Conservation (phyloP, 2,888 invertebrate species). For the Rhaphigaster nebulosa region DNA sequence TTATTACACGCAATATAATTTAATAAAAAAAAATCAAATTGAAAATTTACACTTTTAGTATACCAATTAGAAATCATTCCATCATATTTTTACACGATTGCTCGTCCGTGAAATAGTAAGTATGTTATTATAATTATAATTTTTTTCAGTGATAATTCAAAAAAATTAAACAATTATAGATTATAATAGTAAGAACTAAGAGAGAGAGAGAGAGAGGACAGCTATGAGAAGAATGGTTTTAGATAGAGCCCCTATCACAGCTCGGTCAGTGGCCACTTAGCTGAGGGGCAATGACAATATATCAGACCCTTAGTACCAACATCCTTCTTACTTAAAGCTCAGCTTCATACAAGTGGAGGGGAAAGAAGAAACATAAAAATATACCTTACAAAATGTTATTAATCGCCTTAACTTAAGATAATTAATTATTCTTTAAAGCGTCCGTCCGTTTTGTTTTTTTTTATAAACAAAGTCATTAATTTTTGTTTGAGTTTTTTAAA, state of each 20-base stretch:
- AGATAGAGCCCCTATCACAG: constrained; percentile 14
- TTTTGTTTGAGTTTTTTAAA: no score
- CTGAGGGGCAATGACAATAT: neutral
- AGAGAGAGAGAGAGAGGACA: neutral
- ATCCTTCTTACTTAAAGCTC: constrained; percentile 14
- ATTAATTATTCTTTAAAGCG: neutral
- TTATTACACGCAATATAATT: no score
- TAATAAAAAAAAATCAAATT: no score
- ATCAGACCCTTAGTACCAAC: neutral
- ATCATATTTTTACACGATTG: no score
- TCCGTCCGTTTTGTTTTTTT: no score
- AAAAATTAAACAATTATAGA: neutral
- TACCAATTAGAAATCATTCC: neutral
- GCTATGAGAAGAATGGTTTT: neutral
- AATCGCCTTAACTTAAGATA: neutral
- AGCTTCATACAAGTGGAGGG: neutral
- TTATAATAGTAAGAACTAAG: neutral
- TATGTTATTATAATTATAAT: no score
- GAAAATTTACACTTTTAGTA: no score
- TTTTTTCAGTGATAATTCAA: no score
- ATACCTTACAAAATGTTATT: neutral
- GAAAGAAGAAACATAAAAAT: neutral
- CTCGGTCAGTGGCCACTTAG: constrained; percentile 1
- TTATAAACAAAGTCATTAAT: no score
- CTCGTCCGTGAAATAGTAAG: no score